Base-by-base conservation (phyloP, 2,113 vertebrate genomes). In the Boulengeromyrus knoepffleri region DNA sequence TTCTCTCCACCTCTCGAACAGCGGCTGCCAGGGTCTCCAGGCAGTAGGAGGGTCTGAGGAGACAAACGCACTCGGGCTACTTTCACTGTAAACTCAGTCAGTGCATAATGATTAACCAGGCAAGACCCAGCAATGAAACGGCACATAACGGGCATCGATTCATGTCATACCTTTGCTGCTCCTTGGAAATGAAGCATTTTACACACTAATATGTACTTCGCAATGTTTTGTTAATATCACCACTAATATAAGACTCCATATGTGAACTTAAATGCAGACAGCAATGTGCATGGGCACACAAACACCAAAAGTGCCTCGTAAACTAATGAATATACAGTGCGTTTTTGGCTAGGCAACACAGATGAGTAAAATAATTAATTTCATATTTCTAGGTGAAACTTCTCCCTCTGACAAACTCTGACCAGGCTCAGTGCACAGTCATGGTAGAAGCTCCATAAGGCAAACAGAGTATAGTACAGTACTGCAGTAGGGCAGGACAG, bases 1-100 rank as follows among this genome's bases (percentile, higher is more conserved):
- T 97, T 93, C 96, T 96, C 90, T 97, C 97, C 0, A 97, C 96
- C 39, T 99, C 98, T 70, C 95, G 97, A 4, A 98, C 93, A 5
- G 97, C 97, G 3, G 95, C 92, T 3, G 95, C 94, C 1, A 99
- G 96, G 2, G 95, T 97, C 90, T 94, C 96, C 85, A 99, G 90
- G 2, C 95, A 95, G 91, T 97, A 97, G 84, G 94, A 94, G 0
- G 99, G 97, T 86, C 99, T 99, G 90, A 56, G n/a, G 17, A 87
- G 50, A 53, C 6, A 15, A 0, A 53, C 6, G 2, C 50, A 52
- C 12, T 39, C 5, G 9, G 74, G 15, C 13, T 42, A 42, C 1
- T 77, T 27, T 39, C 7, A 50, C 46, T 47, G 45, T 19, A 77
- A 42, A 42, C 17, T 17, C 42, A 85, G 17, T 47, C 17, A 50